Evolutionary conservation across 2,888 invertebrate genomes (phyloP), one percentile per base, ranked within the genome.

Genomic region (Cosmia trapezina): DNA sequence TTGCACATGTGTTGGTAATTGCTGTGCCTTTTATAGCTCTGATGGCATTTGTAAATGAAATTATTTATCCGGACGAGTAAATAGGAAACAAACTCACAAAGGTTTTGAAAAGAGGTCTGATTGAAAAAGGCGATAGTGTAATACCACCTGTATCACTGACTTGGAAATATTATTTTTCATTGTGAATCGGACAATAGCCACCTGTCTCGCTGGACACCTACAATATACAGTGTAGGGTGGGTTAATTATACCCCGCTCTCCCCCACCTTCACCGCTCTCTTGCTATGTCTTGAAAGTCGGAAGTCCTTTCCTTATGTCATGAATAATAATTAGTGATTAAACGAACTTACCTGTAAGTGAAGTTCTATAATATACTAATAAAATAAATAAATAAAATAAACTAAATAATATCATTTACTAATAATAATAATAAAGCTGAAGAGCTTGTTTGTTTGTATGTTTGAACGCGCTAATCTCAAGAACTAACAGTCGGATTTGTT

Each of bases 131-230:
- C 14, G 56, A 56, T 66, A 62, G 47, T 70, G 43, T 77, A 14
- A 22, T 4, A 51, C 66, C 77, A 72, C 66, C 83, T 71, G 73
- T 78, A 56, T 63, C 53, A 56, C 12, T 63, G 47, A 64, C 67
- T 67, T 67, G 43, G 74, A 62, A 66, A 57, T 54, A 49, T 78
- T 61, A 45, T 72, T 83, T 79, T 78, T 70, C 57, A 54, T 81
- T 70, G 56, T 81, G 49, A 56, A 45, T 57, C 56, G 60, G 54
- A 78, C 79, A 67, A 66, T 67, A 64, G 57, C 56, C 79, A 83
- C 73, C 79, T 80, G 83, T 83, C 73, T 59, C 49, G 41, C 22
- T 12, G 63, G 43, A 19, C 51, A 47, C 54, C 54, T 76, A 78
- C 53, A 47, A 47, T 59, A 53, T 53, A 41, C 51, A 63, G 28